Base-by-base conservation (phyloP, 2,888 invertebrate genomes). In the Panopea generosa region DNA sequence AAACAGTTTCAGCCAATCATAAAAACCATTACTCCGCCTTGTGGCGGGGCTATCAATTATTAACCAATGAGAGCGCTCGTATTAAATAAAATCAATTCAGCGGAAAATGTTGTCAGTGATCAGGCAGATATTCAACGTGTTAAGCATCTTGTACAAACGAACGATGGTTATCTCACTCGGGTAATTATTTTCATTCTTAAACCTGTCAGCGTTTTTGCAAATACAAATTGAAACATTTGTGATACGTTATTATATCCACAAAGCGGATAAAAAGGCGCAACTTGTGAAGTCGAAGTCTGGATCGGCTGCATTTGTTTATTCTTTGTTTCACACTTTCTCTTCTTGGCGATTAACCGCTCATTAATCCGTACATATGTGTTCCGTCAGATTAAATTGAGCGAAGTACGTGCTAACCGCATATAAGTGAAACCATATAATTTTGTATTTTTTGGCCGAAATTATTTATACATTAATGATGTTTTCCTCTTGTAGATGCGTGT, bases 141-240 rank as follows among this genome's bases (percentile, higher is more conserved):
- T n/a, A n/a, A n/a, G n/a, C 59, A 68, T 68, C 72, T 77, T 60
- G 77, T 53, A 45, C 52, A 62, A 68, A 71, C 57, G 71, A 55
- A 71, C 70, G 76, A 80, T 80, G 52, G 65, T 67, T 76, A 80
- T 76, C 80, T 43, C 66, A 59, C 56, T 40, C 59, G 49, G 76
- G 68, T 80, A 80, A 80, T 80, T 76, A 80, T 76, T 76, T 80
- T 72, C 75, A 75, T 79, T 75, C 71, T 74, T 40, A 33, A 40
- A 47, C 52, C 67, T 67, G 70, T 70, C 70, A 70, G 53, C 43
- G 47, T 56, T 57, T 33, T 49, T 47, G 59, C 38, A 61, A 57
- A 71, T 63, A 67, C 74, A 78, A 74, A 74, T 74, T 71, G 70
- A 62, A 70, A 71, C 78, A 78, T 78, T 78, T 74, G 78, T 63